Evolutionary conservation across 2,888 invertebrate genomes (phyloP), one percentile per base, ranked within the genome.

Genomic region (Cylindroiulus punctatus): DNA sequence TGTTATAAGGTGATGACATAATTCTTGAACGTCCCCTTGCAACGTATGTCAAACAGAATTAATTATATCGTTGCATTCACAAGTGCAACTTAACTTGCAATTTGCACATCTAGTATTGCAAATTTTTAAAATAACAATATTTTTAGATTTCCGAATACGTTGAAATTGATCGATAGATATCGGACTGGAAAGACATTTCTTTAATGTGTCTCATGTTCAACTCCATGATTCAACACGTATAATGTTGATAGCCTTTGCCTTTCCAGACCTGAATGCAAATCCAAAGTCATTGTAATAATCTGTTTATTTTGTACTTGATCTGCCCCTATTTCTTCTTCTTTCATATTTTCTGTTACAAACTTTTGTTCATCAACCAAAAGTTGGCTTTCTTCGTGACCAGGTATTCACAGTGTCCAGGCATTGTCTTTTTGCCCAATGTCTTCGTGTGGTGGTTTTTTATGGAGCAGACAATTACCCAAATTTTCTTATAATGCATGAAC

Each of bases 321-420:
- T 65, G 57, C 57, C 57, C 57, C 19, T 22, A 65, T 65, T 65
- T 52, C 52, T 52, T n/a, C 52, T 52, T 52, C n/a, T 17, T 52
- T 65, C 57, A 2, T 8, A 5, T 26, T 65, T 65, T 65, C 22
- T 22, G 19, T 65, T 22, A 22, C 57, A 65, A n/a, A 65, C 57
- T 65, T 65, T 65, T 65, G 57, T 22, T 65, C n/a, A 65, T 19
- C 22, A 65, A 22, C 22, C 57, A 22, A 65, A 22, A 22, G 22
- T 65, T 65, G 22, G 57, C 12, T 22, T 22, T 65, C 57, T 65
- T 65, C 57, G 57, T 65, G 57, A 65, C 57, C 26, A 65, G 57
- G 57, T 22, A 65, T 65, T 65, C 57, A 57, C 3, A 65, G 44
- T 65, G 57, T 65, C 57, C 57, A 65, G 19, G 57, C 57, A 65